A percentile compares a stretch with the other conserved stretches of the same genome.
phyloP scores from a whole-genome alignment of 2,888 invertebrate species.

The Scelioninae gen. 2 region DNA sequence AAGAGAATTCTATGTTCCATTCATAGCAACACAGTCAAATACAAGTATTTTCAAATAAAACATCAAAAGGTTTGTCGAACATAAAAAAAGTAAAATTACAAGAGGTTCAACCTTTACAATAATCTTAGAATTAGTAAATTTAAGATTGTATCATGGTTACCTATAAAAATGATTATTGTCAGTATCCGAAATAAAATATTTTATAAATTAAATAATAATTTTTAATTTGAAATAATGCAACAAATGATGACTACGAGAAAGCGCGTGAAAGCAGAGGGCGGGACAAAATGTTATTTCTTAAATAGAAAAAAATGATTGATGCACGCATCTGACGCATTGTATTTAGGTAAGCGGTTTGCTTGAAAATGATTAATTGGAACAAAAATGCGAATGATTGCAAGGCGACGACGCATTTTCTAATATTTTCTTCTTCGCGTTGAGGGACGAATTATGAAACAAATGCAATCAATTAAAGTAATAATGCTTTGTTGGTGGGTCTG shows the following conservation, averaged over 20 bases:
- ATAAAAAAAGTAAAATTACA: no score
- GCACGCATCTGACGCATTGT: slow-evolving; percentile 15
- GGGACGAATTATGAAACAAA: slow-evolving; percentile 26
- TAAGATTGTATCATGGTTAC: no score
- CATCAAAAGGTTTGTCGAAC: no score
- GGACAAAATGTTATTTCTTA: slow-evolving; percentile 39
- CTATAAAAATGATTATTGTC: no score
- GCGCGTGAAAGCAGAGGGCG: slow-evolving; percentile 32
- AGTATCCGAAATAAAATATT: no score
- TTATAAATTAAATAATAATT: no score
- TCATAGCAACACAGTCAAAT: no score
- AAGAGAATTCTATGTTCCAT: no score
- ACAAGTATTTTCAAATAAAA: no score
- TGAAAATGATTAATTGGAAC: slow-evolving; percentile 14
- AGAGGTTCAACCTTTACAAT: no score
- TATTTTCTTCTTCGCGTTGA: no score
- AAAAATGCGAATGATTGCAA: slow-evolving; percentile 5
- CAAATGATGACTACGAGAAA: slow-evolving; percentile 40
- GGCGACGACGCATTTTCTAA: background rate
- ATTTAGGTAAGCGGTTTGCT: slow-evolving; percentile 19
- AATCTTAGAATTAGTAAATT: no score
- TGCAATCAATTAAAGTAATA: slow-evolving; percentile 53
- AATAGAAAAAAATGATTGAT: slow-evolving; percentile 48
- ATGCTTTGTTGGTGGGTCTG: slow-evolving; percentile 37
- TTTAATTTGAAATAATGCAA: slow-evolving; percentile 38